These are phyloP conservation scores for Acanthosepion pharaonis DNA, from an alignment of 2,888 invertebrate genomes.

Conservation along the genomic window DNA sequence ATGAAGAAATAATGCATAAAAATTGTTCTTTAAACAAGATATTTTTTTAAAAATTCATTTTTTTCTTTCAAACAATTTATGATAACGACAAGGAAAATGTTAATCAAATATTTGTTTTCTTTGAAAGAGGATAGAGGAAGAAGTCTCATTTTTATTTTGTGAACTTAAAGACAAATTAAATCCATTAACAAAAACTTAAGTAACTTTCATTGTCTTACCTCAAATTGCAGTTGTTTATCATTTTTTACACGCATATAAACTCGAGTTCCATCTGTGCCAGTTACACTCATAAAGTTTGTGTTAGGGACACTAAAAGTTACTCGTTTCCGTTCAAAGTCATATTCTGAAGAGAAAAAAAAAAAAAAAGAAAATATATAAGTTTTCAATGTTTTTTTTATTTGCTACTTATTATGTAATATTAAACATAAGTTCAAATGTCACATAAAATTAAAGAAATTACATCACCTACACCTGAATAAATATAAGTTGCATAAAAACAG, in stretches of 20 bases:
- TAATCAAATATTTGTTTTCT: no score
- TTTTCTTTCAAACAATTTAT: no score
- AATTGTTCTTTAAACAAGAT: no score
- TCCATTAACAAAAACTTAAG: background rate
- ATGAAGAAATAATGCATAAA: no score
- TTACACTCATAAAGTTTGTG: slow-evolving; percentile 66
- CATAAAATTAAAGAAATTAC: no score
- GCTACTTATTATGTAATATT: background rate
- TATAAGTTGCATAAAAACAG: no score
- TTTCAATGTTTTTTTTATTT: background rate
- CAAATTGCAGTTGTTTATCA: slow-evolving; percentile 60
- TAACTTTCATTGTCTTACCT: slow-evolving; percentile 59
- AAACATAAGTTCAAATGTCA: no score
- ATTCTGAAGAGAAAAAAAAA: slow-evolving; percentile 53
- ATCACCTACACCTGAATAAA: no score
- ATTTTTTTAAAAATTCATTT: no score
- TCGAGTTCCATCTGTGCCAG: slow-evolving; percentile 64
- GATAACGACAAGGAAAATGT: no score
- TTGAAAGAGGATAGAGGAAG: background rate
- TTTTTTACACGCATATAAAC: slow-evolving; percentile 67
- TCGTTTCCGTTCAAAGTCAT: slow-evolving; percentile 62
- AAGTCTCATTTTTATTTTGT: background rate
- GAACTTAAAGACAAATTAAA: background rate
- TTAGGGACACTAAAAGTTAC: slow-evolving; percentile 65
- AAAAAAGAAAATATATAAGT: background rate